A percentile compares a stretch with the other conserved stretches of the same genome.
Evolutionary conservation across 2,888 invertebrate genomes (phyloP).

Genomic region (Itoplectis maculator): DNA sequence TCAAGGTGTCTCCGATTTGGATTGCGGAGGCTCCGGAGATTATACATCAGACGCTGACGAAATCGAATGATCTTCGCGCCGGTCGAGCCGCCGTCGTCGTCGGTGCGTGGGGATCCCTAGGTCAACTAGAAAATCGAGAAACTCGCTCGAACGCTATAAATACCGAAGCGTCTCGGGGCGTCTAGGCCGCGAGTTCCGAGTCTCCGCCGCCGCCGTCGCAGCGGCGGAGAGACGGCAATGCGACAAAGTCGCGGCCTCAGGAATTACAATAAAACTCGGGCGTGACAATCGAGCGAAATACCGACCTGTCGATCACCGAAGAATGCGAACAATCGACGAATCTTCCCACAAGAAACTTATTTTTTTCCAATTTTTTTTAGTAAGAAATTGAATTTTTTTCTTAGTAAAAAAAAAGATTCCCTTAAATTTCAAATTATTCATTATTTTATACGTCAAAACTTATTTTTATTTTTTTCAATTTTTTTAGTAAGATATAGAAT

Average conservation of each 20-base stretch:
- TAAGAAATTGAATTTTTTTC: no score
- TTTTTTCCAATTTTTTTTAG: not conserved
- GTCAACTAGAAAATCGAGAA: slow-evolving; percentile 68
- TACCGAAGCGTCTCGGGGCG: slow-evolving; percentile 59
- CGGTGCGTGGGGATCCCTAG: slow-evolving; percentile 58
- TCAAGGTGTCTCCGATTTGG: slow-evolving; percentile 56
- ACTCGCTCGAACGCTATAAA: slow-evolving; percentile 67
- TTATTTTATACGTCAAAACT: no score
- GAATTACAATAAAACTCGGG: slow-evolving; percentile 29
- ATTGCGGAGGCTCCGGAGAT: slow-evolving; percentile 42
- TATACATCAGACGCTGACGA: slow-evolving; percentile 58
- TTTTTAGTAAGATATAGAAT: no score
- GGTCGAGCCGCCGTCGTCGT: slow-evolving; percentile 6
- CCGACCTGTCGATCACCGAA: slow-evolving; percentile 33
- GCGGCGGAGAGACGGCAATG: slow-evolving; percentile 48
- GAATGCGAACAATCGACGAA: slow-evolving; percentile 1
- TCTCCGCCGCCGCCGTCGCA: slow-evolving; percentile 11
- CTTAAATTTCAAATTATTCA: not conserved
- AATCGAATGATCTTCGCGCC: slow-evolving; percentile 58
- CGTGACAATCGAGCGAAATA: not conserved
- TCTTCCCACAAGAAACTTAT: not conserved
- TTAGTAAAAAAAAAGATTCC: no score
- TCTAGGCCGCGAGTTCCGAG: slow-evolving; percentile 54
- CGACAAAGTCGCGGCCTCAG: slow-evolving; percentile 36
- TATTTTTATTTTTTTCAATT: no score